Evolutionary conservation across 2,797 vertebrate genomes (phyloP), one percentile per base, ranked within the genome.

Genomic region (Acanthurus leucopareius): DNA sequence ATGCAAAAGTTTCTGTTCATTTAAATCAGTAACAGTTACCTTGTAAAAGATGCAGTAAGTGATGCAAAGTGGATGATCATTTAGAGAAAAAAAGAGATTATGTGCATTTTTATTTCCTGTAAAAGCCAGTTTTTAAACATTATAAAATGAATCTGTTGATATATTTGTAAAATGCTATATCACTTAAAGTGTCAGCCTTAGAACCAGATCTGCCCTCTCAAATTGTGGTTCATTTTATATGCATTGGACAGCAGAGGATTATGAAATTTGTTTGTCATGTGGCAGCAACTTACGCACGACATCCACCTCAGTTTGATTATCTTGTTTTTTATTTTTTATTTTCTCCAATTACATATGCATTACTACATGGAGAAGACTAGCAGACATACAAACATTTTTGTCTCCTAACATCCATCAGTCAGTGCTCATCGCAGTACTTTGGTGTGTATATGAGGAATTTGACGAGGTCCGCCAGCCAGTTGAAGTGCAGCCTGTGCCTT

Each of bases 401-500:
- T 75, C 57, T 70, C 10, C 22, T 20, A 4, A 10, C 51, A 58
- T 77, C 5, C 57, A 38, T 78, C 62, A 8, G n/a, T 57, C 28
- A 22, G 57, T 69, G 45, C 16, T 79, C 57, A 16, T 62, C 20
- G 13, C 25, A 22, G 38, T 67, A 44, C 13, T 52, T 71, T 16
- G 16, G 35, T 80, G 64, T 60, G 53, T 56, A 71, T 49, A 48
- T 48, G 28, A 32, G 3, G 28, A 13, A 17, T 67, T 38, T 65
- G n/a, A 71, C n/a, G 75, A 67, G 53, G 28, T 67, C 19, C 38
- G 22, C 35, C 19, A n/a, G 45, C 0, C 42, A 44, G 44, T 77
- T 67, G 3, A 80, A 77, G 40, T 69, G 64, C 67, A 86, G 49
- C 59, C 69, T 74, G 94, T 95, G 94, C 94, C 94, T 95, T 93